Evolutionary conservation across 2,888 invertebrate species (phyloP), one percentile per base, ranked within the genome.

Genomic region (Molorchus minor): DNA sequence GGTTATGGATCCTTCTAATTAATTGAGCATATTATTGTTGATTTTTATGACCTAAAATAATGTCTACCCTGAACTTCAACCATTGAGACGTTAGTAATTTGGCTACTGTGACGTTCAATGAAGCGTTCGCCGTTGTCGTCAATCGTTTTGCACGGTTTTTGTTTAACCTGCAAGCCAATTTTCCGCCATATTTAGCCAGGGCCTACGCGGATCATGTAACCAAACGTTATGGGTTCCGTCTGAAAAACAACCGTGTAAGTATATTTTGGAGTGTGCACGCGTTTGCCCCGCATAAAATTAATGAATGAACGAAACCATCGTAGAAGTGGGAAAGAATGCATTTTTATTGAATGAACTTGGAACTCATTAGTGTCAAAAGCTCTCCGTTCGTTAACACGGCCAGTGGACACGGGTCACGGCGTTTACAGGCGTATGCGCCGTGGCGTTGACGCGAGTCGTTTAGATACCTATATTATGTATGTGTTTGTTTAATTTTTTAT

Each of bases 301-400:
- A 44, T 54, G 45, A 54, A 43, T 54, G 54, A 54, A 15, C 17
- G 47, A 19, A 25, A 54, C 47, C 16, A 38, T 29, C 25, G 49
- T 49, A 38, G 38, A 47, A 49, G 49, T 49, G 49, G 49, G 25
- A 25, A 49, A 49, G 49, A 49, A 49, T 49, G 49, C 43, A 60
- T 60, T 62, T 62, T 60, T 62, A 58, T 56, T 62, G 62, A 62
- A 60, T 62, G 62, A 60, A 60, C 59, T 56, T 56, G 53, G 51
- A 40, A 54, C 44, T 45, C 54, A 54, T 43, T 54, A 54, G 44
- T 36, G 38, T 43, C 54, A 20, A 44, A 20, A 54, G 44, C 19
- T 44, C 40, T 41, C 43, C 43, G 44, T 54, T 44, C 44, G 38
- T 44, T 54, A 44, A 44, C 53, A 21, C 44, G 30, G 33, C 54